Base-by-base conservation (phyloP, 2,888 invertebrate genomes). In the Agrilus mali region DNA sequence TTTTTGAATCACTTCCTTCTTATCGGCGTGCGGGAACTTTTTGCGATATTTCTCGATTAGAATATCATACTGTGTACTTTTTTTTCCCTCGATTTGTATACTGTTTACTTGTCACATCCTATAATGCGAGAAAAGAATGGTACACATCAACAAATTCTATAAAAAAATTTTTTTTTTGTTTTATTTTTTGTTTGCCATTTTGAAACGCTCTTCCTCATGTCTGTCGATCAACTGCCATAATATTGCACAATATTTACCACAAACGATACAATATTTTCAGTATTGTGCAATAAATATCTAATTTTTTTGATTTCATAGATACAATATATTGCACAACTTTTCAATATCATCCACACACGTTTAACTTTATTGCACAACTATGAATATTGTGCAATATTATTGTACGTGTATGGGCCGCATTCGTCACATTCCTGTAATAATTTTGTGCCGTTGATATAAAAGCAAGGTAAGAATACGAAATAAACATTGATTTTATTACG, bases 61-160 rank as follows among this genome's bases (percentile, higher is more conserved):
- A 20, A 32, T 34, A 34, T 48, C 46, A 40, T 50, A 47, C 10
- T 48, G 45, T 40, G 47, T 40, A 33, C 43, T 46, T 44, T 55
- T 47, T 44, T 45, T 47, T 46, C 47, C 44, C n/a, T n/a, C 38
- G 47, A 44, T 42, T 51, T 45, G 39, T 50, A 41, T 55, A 55
- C 13, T 51, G 49, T 33, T 47, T 52, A 27, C 35, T 41, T 46
- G 50, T 52, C 14, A 53, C 42, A 15, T 50, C 37, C 55, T 55
- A 55, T 35, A 56, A 42, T 17, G 47, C 50, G 15, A 55, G 53
- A 20, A 50, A 47, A 38, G 35, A 42, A 34, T 45, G 40, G 42
- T 56, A 57, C 15, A 53, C 38, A 22, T 43, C 33, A 43, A 55
- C 54, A 47, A 48, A 55, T 37, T 53, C 50, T 16, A 44, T 39